These are phyloP conservation scores for Lordiphosa andalusiaca DNA, from an alignment of 2,888 invertebrate genomes.

Conservation along the genomic window DNA sequence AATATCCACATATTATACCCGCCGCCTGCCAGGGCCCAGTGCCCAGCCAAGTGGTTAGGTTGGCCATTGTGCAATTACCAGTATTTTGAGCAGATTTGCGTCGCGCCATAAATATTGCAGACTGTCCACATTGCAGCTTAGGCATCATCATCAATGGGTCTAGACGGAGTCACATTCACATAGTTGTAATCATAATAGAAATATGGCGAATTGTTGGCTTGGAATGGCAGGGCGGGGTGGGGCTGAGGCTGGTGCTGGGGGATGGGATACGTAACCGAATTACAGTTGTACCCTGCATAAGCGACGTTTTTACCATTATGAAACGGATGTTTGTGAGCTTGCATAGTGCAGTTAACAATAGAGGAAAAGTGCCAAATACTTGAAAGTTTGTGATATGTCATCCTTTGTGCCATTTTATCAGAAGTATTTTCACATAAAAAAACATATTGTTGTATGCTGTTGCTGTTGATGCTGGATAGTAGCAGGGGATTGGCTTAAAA, in stretches of 20 bases:
- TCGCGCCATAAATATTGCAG: conserved; percentile 61
- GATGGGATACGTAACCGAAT: conserved; percentile 19
- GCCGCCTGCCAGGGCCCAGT: not conserved
- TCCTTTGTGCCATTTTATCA: no score
- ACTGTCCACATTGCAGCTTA: conserved; percentile 51
- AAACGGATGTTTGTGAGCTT: no score
- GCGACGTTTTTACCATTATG: no score
- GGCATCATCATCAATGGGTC: conserved; percentile 59
- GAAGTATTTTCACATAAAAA: no score
- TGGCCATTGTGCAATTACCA: conserved; percentile 34
- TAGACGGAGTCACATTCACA: conserved; percentile 42
- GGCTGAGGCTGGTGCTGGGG: no score
- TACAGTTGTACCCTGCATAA: conserved; percentile 8
- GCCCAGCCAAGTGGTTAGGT: conserved; percentile 30
- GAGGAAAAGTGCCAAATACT: no score
- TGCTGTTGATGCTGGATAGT: no score
- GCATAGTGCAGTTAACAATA: no score
- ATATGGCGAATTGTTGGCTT: conserved; percentile 22
- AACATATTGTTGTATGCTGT: no score
- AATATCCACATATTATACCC: conserved; percentile 73
- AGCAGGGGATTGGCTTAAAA: no score
- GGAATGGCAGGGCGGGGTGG: not conserved
- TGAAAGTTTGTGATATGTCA: no score
- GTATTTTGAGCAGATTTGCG: conserved; percentile 73
- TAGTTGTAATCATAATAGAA: conserved; percentile 52